Conservation (phyloP, 1,140 invertebrate species). For the Cyrtorhinus lividipennis region DNA sequence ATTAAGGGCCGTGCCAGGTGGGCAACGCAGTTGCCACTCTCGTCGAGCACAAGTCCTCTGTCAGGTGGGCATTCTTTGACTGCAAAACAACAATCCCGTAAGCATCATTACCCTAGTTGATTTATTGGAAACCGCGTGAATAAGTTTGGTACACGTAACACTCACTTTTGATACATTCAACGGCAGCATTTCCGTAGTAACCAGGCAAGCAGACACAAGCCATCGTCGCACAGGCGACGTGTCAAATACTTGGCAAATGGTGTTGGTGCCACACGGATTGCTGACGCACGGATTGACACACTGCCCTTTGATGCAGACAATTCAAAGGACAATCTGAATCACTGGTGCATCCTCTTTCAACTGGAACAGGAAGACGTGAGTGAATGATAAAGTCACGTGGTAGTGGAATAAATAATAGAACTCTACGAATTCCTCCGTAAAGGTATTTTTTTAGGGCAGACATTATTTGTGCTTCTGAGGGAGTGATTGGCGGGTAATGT, state of each 20-base stretch:
- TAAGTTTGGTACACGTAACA: too few relatives aligned
- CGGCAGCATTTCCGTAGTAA: conserved; percentile 64
- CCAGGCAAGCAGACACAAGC: conserved; percentile 74
- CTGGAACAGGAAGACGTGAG: conserved; percentile 24
- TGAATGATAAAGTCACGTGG: neutral
- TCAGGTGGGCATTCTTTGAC: conserved; percentile 48
- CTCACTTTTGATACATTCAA: conserved; percentile 55
- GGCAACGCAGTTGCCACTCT: conserved; percentile 59
- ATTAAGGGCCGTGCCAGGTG: conserved; percentile 57
- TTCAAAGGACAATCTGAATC: conserved; percentile 72
- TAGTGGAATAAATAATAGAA: neutral
- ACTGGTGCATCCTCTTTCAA: conserved; percentile 52
- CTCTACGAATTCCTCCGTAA: neutral
- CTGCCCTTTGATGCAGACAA: conserved; percentile 61
- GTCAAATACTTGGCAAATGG: conserved; percentile 62
- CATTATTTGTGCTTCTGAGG: neutral
- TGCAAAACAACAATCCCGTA: too few relatives aligned
- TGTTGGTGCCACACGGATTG: conserved; percentile 66
- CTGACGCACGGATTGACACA: conserved; percentile 76
- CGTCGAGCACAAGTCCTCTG: conserved; percentile 52
- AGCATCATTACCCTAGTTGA: too few relatives aligned
- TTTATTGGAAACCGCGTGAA: too few relatives aligned
- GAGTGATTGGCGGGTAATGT: neutral
- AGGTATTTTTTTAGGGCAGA: neutral
- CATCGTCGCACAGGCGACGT: conserved; percentile 74